Conservation (phyloP, 2,888 invertebrate genomes). For the Thalpophila matura region DNA sequence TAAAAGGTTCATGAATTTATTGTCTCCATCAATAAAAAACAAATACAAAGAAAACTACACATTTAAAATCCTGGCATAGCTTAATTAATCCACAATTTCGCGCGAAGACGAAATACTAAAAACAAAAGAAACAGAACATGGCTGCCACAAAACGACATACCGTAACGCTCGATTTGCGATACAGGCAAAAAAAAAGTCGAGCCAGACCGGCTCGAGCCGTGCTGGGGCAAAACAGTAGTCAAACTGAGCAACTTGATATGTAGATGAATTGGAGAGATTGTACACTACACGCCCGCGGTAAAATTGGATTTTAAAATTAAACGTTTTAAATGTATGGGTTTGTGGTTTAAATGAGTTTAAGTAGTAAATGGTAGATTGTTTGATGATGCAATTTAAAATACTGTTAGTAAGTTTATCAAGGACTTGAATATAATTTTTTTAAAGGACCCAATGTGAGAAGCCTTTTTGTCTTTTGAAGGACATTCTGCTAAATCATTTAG, state of each 20-base stretch:
- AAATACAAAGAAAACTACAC: conserved; percentile 22
- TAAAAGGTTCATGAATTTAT: too few species aligned
- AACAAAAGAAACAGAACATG: conserved; percentile 63
- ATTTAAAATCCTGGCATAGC: conserved; percentile 52
- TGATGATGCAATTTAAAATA: not conserved
- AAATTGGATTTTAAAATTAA: conserved; percentile 67
- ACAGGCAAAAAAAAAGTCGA: conserved; percentile 70
- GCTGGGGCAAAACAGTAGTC: conserved; percentile 82
- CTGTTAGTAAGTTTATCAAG: too few species aligned
- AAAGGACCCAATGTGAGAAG: too few species aligned
- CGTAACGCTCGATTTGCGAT: conserved; percentile 81
- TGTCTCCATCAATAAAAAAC: too few species aligned
- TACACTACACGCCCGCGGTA: conserved; percentile 70
- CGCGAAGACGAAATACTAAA: conserved; percentile 64
- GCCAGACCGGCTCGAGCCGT: conserved; percentile 62
- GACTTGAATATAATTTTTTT: too few species aligned
- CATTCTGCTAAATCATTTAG: too few species aligned
- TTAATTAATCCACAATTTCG: conserved; percentile 82
- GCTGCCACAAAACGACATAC: conserved; percentile 65
- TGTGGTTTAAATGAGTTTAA: conserved; percentile 20
- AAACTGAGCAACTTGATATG: conserved; percentile 82
- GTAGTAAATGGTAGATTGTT: conserved; percentile 2
- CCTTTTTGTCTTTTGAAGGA: too few species aligned
- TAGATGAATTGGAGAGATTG: conserved; percentile 77
- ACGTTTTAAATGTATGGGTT: conserved; percentile 49